Base-by-base conservation (phyloP, 2,888 invertebrate genomes). In the Theretra japonica region DNA sequence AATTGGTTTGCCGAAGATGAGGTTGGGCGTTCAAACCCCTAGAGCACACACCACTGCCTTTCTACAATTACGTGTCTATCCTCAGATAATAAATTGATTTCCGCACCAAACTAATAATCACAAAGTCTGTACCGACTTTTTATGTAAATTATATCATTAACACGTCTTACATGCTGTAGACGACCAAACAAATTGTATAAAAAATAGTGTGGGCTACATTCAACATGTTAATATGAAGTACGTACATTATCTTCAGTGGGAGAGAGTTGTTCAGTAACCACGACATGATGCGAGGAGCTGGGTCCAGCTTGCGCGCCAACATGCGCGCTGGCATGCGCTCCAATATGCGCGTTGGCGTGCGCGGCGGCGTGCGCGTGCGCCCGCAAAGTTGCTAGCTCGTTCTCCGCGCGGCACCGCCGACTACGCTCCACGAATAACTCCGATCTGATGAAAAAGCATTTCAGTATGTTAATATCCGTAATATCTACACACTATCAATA, bases 361-460 rank as follows among this genome's bases (percentile, higher is more conserved):
- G 41, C 48, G 11, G 65, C n/a, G 5, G 33, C 0, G 81, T 79
- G 60, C 59, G 59, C 59, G 6, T 33, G 33, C 65, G 65, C 84
- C 48, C 88, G 87, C 25, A 82, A 83, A 1, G 78, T 71, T 0
- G 76, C 68, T 57, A 88, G 76, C 74, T 93, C 93, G 69, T 88
- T 86, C 75, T 94, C 93, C 1, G 86, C 84, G 17, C 92, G 89
- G 6, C 86, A 86, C 0, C 93, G 89, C 0, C 91, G 88, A n/a
- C 86, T 87, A 56, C 93, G 91, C 83, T 94, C 94, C 75, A 85
- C 73, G 78, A 91, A 90, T 68, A 94, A 70, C 77, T 94, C 94
- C 19, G 88, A 84, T 74, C 94, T 94, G 73, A 0, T 56, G 50
- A 0, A 17, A 2, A n/a, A 21, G 0, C 58, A 68, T n/a, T 33